phyloP scores from a whole-genome alignment of 2,888 invertebrate species.

The Amblyteles armatorius region DNA sequence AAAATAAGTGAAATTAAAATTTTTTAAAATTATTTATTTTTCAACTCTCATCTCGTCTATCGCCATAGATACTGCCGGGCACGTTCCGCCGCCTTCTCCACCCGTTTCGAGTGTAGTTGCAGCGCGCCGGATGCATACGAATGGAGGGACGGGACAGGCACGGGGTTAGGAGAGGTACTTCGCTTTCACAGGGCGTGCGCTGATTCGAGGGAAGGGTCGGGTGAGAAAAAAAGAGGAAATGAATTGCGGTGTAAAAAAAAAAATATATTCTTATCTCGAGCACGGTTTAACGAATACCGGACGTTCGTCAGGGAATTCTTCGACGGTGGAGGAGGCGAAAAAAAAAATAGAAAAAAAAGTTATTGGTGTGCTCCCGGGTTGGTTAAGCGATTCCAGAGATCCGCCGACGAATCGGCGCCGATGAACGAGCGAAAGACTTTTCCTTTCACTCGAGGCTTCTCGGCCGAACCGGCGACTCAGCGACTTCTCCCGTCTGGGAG shows the following conservation, averaged over 20 bases:
- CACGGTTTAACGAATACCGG: slow-evolving; percentile 39
- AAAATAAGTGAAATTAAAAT: slow-evolving; percentile 5
- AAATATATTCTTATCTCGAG: slow-evolving; percentile 20
- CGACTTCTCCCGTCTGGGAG: slow-evolving; percentile 32
- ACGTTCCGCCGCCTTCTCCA: slow-evolving; percentile 31
- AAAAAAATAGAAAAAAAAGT: slow-evolving; percentile 25
- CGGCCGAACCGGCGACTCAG: background rate
- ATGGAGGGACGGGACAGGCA: slow-evolving; percentile 15
- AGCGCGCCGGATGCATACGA: slow-evolving; percentile 50
- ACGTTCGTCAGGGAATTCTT: slow-evolving; percentile 37
- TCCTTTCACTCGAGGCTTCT: slow-evolving; percentile 63
- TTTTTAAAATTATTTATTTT: background rate
- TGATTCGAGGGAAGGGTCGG: slow-evolving; percentile 9
- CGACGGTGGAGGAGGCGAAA: slow-evolving; percentile 33
- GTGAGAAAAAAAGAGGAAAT: background rate
- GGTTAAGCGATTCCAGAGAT: slow-evolving; percentile 26
- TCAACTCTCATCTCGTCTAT: background rate
- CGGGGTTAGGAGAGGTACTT: background rate
- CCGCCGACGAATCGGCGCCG: slow-evolving; percentile 5
- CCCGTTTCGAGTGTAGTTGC: slow-evolving; percentile 17
- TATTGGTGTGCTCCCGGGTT: slow-evolving; percentile 45
- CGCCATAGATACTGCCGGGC: slow-evolving; percentile 26
- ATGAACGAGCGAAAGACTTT: slow-evolving; percentile 63
- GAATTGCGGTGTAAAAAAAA: background rate
- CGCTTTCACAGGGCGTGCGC: background rate